Evolutionary conservation across 2,888 invertebrate species (phyloP), one percentile per base, ranked within the genome.

Genomic region (Altica lythri): DNA sequence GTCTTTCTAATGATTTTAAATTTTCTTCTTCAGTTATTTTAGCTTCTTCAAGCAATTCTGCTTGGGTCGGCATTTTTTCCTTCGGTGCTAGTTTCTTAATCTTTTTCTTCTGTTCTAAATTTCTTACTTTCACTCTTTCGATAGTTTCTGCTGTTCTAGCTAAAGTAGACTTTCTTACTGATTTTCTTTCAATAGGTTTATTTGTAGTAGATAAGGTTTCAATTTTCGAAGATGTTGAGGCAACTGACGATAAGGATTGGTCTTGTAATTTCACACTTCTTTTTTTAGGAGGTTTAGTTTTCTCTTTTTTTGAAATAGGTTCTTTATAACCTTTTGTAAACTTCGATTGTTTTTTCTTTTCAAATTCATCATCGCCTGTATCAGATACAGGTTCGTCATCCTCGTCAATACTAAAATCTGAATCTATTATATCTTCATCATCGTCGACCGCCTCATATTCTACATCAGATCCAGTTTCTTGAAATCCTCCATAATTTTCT

Each of bases 381-480:
- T 95, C 95, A 0, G 92, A 91, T 4, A 87, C 81, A 0, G 86
- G 89, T 68, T 93, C 94, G 73, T 97, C 97, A 77, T 95, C 89
- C 78, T 99, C 98, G 75, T 96, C 95, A 64, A 94, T 96, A 79
- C 95, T 95, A 75, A 99, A 97, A 78, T 99, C 98, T 0, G 98
- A 98, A 75, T 99, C 98, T 0, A 96, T 93, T 38, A 91, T 85
- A 77, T 96, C 95, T 63, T 92, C 93, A 2, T 81, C 87, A 72
- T 92, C 91, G 58, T 85, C 88, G 72, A 92, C 91, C 68, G 89
- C 83, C 57, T 86, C 82, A 73, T 93, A 94, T 78, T 94, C 94
- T 59, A 84, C 82, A 70, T 94, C 93, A 63, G 90, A 89, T 53
- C 85, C 92, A 8, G 84, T 85, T 70, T 98, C 97, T 61, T 89